A percentile compares a stretch with the other conserved stretches of the same genome.
phyloP scores from a whole-genome alignment of 2,113 vertebrate genomes.

The Cariama cristata region DNA sequence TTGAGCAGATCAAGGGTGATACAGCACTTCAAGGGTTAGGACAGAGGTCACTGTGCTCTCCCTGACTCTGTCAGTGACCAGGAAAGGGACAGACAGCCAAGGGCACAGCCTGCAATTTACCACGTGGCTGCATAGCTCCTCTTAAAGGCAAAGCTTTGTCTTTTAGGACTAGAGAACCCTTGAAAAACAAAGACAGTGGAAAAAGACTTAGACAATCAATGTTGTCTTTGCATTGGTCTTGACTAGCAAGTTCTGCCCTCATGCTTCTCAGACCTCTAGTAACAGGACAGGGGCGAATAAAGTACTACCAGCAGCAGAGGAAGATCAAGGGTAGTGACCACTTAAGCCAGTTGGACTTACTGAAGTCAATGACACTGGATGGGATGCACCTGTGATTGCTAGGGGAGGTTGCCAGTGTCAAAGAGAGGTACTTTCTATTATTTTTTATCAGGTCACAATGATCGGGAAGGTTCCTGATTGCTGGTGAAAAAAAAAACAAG shows the following conservation, averaged over 20 bases:
- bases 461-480: not conserved
- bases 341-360: not conserved
- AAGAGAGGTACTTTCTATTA: not conserved
- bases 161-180: not conserved
- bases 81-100: not conserved
- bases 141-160: not conserved
- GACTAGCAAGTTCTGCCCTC: not conserved
- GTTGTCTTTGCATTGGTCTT: not conserved
- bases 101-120: not conserved
- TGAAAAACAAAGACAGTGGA: not conserved
- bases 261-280: fast-evolving
- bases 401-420: not conserved
- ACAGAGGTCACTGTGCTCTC: not conserved
- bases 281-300: not conserved
- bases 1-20: not conserved
- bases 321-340: not conserved
- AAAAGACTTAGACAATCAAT: not conserved
- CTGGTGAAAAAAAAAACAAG: not conserved
- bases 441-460: not conserved
- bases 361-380: not conserved
- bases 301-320: not conserved
- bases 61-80: not conserved
- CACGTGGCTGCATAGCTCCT: not conserved
- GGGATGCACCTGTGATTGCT: not conserved
- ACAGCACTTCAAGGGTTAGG: fast-evolving